Conservation (phyloP, 2,888 invertebrate species). For the Ormyrus pomaceus region DNA sequence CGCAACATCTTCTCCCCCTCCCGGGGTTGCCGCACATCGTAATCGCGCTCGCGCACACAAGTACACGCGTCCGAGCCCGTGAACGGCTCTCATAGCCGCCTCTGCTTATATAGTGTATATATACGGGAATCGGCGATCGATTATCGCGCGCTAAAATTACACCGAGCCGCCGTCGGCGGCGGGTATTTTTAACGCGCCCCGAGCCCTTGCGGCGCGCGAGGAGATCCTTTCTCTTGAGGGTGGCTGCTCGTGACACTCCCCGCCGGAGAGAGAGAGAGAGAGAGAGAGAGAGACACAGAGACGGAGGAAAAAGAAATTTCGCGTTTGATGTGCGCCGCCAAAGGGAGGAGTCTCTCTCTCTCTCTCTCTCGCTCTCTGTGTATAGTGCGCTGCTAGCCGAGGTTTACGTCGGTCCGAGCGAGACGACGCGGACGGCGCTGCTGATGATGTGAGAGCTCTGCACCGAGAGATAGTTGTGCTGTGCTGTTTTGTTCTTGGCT, state of each 20-base stretch:
- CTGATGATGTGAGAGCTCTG: too few species aligned
- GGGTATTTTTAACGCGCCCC: slow-evolving; percentile 54
- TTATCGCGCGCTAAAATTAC: slow-evolving; percentile 56
- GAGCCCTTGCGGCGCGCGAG: slow-evolving; percentile 58
- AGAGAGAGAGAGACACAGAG: slow-evolving; percentile 33
- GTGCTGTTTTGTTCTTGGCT: too few species aligned
- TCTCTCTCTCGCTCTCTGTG: slow-evolving; percentile 30
- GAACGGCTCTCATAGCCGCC: slow-evolving; percentile 4
- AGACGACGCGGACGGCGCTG: not conserved
- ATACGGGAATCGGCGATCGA: slow-evolving; percentile 48
- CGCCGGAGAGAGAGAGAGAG: slow-evolving; percentile 51
- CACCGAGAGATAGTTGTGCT: too few species aligned
- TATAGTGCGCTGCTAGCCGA: too few species aligned
- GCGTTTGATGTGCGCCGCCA: slow-evolving; percentile 73
- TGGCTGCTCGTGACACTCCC: slow-evolving; percentile 67
- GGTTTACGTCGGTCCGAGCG: slow-evolving; percentile 12
- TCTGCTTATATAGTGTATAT: not conserved
- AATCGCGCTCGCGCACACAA: not conserved
- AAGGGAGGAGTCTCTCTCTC: slow-evolving; percentile 62
- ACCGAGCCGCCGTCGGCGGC: slow-evolving; percentile 33
- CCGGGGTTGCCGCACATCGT: not conserved
- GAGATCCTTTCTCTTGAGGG: slow-evolving; percentile 57
- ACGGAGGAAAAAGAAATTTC: slow-evolving; percentile 68
- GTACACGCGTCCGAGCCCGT: not conserved
- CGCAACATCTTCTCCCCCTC: slow-evolving; percentile 33